Base-by-base conservation (phyloP, 2,888 invertebrate species). In the Rotaria sp. region DNA sequence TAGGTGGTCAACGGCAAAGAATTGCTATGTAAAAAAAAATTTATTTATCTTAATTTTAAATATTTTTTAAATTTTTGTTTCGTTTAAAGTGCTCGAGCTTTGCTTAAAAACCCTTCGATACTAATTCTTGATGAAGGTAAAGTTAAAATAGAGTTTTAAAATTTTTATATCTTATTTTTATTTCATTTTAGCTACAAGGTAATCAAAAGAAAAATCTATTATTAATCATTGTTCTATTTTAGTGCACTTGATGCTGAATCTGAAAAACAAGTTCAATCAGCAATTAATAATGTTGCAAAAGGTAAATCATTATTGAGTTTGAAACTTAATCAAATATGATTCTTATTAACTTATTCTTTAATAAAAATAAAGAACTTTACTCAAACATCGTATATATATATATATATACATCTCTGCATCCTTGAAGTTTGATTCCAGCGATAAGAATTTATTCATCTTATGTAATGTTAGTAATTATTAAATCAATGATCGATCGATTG, bases 211-310 rank as follows among this genome's bases (percentile, higher is more conserved):
- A 3, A 35, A 8, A 24, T 35, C 18, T 5, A 35, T 13, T 11
- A 67, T 50, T 38, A 41, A n/a, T 48, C 24, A 11, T 87, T 24
- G 55, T n/a, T 84, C 88, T 87, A 88, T 91, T 91, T 8, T 90
- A 96, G 96, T 92, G 96, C 97, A 2, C 91, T 97, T 88, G 97
- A 97, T 92, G 94, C 96, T 0, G 95, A 96, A 88, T 96, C 96
- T 85, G 97, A 97, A 91, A 94, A 95, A 89, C 93, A 95, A 50
- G 96, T 97, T 0, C 96, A 96, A 90, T 94, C 94, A 80, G 96
- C 97, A 0, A 90, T 97, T 84, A 96, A 97, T 89, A 93, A 93
- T 21, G 96, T 95, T 0, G 93, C 94, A 13, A 93, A 94, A 89
- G 95, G 91, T 91, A 87, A 87, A 24, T 26, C 2, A 84, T n/a